Conservation (phyloP, 2,888 invertebrate species). For the Andrena fulva region DNA sequence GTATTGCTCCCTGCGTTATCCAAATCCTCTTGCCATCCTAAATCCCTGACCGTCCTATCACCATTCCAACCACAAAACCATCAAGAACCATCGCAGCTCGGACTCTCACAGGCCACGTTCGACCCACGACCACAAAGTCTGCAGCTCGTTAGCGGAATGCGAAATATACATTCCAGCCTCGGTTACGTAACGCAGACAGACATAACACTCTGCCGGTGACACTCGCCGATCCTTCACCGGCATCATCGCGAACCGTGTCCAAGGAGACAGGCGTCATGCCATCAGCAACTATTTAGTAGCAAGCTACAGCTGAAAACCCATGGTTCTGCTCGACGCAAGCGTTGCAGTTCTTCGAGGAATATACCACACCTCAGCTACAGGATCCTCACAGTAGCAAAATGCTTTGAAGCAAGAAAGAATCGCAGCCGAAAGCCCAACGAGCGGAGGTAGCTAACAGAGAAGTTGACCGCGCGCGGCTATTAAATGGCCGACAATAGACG, state of each 20-base stretch:
- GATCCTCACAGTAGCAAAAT: neutral
- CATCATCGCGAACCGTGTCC: conserved; percentile 12
- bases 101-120: no score
- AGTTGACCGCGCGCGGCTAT: conserved; percentile 43
- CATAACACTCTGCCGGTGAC: conserved; percentile 29
- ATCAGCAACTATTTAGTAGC: neutral
- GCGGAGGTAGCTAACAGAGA: conserved; percentile 28
- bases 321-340: no score
- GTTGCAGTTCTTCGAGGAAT: no score
- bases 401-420: neutral
- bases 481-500: conserved; percentile 38
- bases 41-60: no score
- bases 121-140: conserved; percentile 14
- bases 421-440: neutral
- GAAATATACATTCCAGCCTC: conserved; percentile 72
- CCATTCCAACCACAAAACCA: no score
- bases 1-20: neutral
- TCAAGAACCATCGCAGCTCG: no score
- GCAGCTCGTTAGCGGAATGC: conserved; percentile 70
- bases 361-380: neutral
- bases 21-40: no score
- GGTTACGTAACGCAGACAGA: conserved; percentile 66
- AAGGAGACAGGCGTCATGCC: conserved; percentile 1
- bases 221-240: conserved; percentile 49
- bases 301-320: neutral